These are phyloP conservation scores for Lasioglossum figueresi DNA, from an alignment of 2,888 invertebrate genomes.

Conservation along the genomic window DNA sequence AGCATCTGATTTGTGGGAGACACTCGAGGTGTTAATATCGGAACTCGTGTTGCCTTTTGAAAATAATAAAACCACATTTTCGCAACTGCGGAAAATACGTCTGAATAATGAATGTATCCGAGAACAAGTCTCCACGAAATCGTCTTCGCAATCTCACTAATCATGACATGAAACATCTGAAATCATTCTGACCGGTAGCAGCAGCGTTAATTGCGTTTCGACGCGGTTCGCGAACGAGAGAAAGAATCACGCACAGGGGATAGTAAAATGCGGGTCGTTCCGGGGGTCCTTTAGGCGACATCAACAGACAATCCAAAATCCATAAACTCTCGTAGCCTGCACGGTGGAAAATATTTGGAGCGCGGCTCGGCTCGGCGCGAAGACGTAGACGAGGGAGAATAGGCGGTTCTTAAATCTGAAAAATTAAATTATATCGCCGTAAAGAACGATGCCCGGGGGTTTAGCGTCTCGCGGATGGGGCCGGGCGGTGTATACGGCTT, in stretches of 20 bases:
- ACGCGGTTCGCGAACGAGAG: not conserved
- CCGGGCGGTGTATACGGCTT: constrained; percentile 61
- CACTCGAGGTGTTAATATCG: no score
- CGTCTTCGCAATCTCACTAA: no score
- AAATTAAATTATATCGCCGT: constrained; percentile 83
- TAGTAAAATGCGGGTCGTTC: not conserved
- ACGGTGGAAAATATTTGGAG: constrained; percentile 48
- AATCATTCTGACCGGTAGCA: no score
- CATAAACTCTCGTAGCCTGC: constrained; percentile 59
- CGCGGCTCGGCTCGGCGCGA: constrained; percentile 27
- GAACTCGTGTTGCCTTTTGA: no score
- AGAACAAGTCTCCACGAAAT: no score
- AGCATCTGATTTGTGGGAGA: no score
- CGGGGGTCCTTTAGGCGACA: constrained; percentile 22
- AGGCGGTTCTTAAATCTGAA: constrained; percentile 82
- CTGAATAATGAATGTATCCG: no score
- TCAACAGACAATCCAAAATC: constrained; percentile 60
- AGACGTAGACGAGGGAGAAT: constrained; percentile 60
- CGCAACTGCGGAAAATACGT: no score
- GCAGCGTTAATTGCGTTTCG: no score
- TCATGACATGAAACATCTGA: no score
- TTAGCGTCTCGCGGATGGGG: constrained; percentile 78
- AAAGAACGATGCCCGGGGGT: constrained; percentile 79
- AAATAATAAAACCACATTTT: no score
- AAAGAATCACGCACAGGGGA: not conserved